Conservation (phyloP, 1,140 invertebrate genomes). For the Mizuhopecten yessoensis region DNA sequence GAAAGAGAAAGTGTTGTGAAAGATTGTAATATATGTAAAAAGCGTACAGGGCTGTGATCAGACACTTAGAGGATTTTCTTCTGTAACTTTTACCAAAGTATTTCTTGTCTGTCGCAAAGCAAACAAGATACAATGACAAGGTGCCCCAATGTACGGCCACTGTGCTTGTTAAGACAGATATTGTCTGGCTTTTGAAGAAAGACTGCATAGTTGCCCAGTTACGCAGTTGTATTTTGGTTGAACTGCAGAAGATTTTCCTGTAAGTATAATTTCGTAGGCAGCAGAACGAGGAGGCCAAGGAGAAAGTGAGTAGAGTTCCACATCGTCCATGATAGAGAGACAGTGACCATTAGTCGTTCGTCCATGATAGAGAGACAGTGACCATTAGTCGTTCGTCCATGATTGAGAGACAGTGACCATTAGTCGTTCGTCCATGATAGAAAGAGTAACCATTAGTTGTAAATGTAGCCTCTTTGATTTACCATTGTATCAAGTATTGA, state of each 20-base stretch:
- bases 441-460: no score
- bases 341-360: background rate
- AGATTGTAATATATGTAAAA: background rate
- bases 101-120: no score
- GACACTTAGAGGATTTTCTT: background rate
- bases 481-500: background rate
- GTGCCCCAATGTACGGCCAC: no score
- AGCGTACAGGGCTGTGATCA: slow-evolving; percentile 36
- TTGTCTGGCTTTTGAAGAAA: background rate
- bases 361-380: no score
- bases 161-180: no score
- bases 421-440: background rate
- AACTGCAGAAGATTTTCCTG: background rate
- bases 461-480: slow-evolving; percentile 1
- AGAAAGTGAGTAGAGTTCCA: background rate
- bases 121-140: no score
- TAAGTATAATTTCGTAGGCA: background rate
- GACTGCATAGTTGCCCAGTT: background rate
- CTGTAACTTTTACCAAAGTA: background rate
- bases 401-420: background rate
- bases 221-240: background rate
- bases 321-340: background rate
- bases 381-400: no score
- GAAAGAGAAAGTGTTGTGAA: slow-evolving; percentile 9
- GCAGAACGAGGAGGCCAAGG: slow-evolving; percentile 15